These are phyloP conservation scores for Tinamus guttatus DNA, from an alignment of 2,113 vertebrate species.

Conservation along the genomic window DNA sequence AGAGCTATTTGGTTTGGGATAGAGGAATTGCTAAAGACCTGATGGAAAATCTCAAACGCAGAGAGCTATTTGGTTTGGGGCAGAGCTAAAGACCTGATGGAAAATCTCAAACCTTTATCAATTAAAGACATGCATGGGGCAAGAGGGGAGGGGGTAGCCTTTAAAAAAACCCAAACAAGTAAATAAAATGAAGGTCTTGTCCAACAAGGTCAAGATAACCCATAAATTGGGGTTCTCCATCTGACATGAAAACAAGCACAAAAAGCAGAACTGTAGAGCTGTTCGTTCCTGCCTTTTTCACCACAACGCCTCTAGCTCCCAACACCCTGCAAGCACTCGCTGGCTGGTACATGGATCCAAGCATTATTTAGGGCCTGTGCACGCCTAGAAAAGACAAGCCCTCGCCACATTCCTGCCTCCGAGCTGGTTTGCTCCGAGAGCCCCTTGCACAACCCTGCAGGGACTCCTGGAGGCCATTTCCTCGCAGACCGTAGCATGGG, in stretches of 20 bases:
- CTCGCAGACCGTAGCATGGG: accelerated
- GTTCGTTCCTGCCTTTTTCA: background rate
- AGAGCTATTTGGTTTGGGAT: background rate
- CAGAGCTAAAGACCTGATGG: background rate
- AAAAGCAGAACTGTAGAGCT: background rate
- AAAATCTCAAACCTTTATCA: too few species aligned
- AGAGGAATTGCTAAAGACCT: background rate
- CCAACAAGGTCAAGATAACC: background rate
- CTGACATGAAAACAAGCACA: background rate
- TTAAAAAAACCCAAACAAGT: background rate
- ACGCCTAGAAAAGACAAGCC: background rate
- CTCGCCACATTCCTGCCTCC: background rate
- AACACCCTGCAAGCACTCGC: background rate
- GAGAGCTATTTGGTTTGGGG: background rate
- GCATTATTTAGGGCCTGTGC: background rate
- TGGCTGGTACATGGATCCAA: background rate
- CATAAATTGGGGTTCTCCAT: background rate
- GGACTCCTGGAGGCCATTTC: background rate
- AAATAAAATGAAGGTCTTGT: background rate
- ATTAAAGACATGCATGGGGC: background rate
- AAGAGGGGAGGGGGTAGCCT: background rate
- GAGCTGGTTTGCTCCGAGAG: background rate
- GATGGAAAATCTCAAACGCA: too few species aligned
- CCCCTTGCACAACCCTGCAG: background rate
- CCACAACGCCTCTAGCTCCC: background rate